These are phyloP conservation scores for Pseudochromis fuscus DNA, from an alignment of 2,797 vertebrate species.

Conservation along the genomic window DNA sequence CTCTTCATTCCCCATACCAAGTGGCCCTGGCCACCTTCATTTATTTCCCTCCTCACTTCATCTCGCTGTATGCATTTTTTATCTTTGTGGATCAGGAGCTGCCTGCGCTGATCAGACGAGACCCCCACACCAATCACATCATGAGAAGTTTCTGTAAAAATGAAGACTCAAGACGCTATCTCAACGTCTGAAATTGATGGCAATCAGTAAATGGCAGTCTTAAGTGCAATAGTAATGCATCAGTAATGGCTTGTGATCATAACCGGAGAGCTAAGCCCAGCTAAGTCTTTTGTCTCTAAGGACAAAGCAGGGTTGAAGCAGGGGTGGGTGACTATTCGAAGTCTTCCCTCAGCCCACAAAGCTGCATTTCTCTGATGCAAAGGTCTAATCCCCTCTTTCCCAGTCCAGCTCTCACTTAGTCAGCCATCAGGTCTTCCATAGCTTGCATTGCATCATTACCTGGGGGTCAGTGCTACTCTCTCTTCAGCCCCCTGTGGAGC, in stretches of 20 bases:
- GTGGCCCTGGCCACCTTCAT: slow-evolving; percentile 72
- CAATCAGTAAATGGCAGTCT: slow-evolving; percentile 83
- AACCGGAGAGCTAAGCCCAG: slow-evolving; percentile 66
- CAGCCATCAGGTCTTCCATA: slow-evolving; percentile 73
- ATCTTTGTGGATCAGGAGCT: slow-evolving; percentile 59
- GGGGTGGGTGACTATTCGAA: slow-evolving; percentile 75
- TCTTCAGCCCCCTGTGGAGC: slow-evolving; percentile 74
- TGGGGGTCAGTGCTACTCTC: slow-evolving; percentile 71
- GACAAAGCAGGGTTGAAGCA: slow-evolving; percentile 79
- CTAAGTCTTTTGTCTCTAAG: slow-evolving; percentile 83
- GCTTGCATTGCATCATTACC: slow-evolving; percentile 82
- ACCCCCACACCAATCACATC: slow-evolving; percentile 49
- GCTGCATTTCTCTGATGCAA: slow-evolving; percentile 75
- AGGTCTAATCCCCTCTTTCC: slow-evolving; percentile 82
- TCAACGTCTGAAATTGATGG: slow-evolving; percentile 69
- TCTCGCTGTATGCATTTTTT: slow-evolving; percentile 71
- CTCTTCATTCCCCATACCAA: slow-evolving; percentile 68
- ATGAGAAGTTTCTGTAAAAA: slow-evolving; percentile 55
- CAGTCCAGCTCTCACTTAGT: slow-evolving; percentile 64
- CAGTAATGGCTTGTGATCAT: slow-evolving; percentile 80
- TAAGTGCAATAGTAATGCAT: slow-evolving; percentile 71
- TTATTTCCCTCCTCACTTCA: slow-evolving; percentile 67
- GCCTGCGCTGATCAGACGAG: slow-evolving; percentile 40
- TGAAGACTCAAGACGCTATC: slow-evolving; percentile 38
- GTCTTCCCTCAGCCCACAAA: slow-evolving; percentile 73